Conservation (phyloP, 1,140 invertebrate genomes). For the Scylla paramamosain region DNA sequence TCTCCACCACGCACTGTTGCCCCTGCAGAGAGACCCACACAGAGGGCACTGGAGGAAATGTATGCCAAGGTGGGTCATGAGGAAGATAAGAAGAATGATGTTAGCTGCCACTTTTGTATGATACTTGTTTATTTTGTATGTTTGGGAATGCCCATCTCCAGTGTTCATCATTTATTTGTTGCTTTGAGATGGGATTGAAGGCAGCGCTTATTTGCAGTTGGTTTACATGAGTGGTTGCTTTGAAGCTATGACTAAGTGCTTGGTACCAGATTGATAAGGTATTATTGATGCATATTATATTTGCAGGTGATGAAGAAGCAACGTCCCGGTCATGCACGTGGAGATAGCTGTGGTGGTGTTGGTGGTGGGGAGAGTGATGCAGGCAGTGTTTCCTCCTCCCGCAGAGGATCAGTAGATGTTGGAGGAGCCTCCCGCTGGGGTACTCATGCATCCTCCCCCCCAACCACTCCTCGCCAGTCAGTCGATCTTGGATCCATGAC, state of each 20-base stretch:
- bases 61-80: constrained; percentile 84
- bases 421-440: constrained; percentile 56
- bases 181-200: no score
- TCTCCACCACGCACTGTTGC: constrained; percentile 71
- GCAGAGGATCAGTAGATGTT: constrained; percentile 67
- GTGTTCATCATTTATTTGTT: no score
- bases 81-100: not conserved
- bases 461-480: constrained; percentile 63
- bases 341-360: constrained; percentile 73
- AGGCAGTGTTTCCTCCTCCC: constrained; percentile 63
- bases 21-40: constrained; percentile 81
- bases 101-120: not conserved
- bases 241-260: no score
- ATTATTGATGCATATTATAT: not conserved
- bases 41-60: constrained; percentile 96
- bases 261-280: not conserved
- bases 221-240: no score
- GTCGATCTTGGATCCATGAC: constrained; percentile 68
- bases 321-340: constrained; percentile 72
- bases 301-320: constrained; percentile 77
- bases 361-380: constrained; percentile 64
- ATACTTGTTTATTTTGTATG: not conserved
- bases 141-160: no score
- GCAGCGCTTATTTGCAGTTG: no score
- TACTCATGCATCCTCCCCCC: constrained; percentile 67